phyloP scores from a whole-genome alignment of 2,888 invertebrate species.

The Panopea generosa region DNA sequence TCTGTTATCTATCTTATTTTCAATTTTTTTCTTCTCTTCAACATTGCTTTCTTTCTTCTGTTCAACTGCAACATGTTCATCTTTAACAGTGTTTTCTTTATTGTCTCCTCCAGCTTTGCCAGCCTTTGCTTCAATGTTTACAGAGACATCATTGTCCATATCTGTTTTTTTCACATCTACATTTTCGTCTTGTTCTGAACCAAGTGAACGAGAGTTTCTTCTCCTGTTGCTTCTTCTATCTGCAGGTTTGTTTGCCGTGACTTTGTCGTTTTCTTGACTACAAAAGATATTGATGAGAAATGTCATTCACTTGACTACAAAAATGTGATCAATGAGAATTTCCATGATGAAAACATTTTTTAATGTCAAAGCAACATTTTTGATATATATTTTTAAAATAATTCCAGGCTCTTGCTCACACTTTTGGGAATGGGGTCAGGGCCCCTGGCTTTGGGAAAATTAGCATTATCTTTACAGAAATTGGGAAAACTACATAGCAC shows the following conservation, averaged over 20 bases:
- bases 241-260: constrained; percentile 10
- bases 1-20: constrained; percentile 13
- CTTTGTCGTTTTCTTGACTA: constrained; percentile 32
- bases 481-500: no score
- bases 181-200: constrained; percentile 2
- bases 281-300: constrained; percentile 9
- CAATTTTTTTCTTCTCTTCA: constrained; percentile 13
- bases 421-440: no score
- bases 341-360: no score
- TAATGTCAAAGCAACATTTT: no score
- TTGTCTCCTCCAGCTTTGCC: constrained; percentile 1
- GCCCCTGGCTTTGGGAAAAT: no score
- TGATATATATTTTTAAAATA: no score
- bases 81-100: neutral
- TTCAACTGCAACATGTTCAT: constrained; percentile 3
- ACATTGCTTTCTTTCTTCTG: constrained; percentile 5
- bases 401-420: no score
- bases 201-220: constrained; percentile 13
- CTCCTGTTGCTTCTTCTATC: constrained; percentile 25
- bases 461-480: no score
- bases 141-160: constrained; percentile 10
- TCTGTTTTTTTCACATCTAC: neutral
- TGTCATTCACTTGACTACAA: no score
- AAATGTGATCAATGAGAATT: no score
- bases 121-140: neutral